Percentiles rank a stretch among this genome's conserved stretches.
phyloP scores from a whole-genome alignment of 1,140 invertebrate genomes.

The Aleiodes sp. region DNA sequence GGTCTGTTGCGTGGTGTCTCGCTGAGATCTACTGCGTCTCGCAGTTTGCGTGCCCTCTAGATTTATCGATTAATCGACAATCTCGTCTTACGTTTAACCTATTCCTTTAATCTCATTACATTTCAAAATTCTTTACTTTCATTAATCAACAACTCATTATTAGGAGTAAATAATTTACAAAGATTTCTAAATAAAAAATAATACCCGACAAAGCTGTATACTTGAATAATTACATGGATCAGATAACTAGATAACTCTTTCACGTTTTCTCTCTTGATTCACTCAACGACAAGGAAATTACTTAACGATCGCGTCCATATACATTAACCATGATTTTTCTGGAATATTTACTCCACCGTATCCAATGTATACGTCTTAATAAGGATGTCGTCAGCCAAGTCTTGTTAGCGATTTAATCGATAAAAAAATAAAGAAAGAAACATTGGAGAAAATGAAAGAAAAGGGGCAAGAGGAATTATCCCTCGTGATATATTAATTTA shows the following conservation, averaged over 20 bases:
- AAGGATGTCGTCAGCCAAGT: slow-evolving; percentile 45
- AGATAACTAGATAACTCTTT: neutral
- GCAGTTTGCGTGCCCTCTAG: neutral
- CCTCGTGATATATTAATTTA: slow-evolving; percentile 60
- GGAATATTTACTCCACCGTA: slow-evolving; percentile 27
- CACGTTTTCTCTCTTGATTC: neutral
- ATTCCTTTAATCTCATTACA: too few species aligned
- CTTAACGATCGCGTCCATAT: slow-evolving; percentile 3
- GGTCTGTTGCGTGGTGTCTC: neutral
- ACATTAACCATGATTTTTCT: slow-evolving; percentile 36
- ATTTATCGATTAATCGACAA: neutral
- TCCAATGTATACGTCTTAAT: slow-evolving; percentile 45
- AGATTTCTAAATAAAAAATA: neutral
- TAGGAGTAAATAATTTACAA: too few species aligned
- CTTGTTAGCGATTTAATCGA: slow-evolving; percentile 56
- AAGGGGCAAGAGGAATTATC: slow-evolving; percentile 14
- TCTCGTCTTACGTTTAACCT: too few species aligned
- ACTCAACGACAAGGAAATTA: neutral
- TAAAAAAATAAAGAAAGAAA: slow-evolving; percentile 26
- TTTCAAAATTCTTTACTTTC: too few species aligned
- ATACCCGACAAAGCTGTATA: neutral
- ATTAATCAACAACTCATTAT: too few species aligned
- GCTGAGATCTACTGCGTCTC: neutral
- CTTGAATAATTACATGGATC: neutral
- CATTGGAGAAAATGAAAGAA: too few species aligned